Percentiles rank a stretch among this genome's conserved stretches.
Evolutionary conservation across 23 tunicate genomes (phyloP).

Genomic region (Oikopleura vanhoeffeni): DNA sequence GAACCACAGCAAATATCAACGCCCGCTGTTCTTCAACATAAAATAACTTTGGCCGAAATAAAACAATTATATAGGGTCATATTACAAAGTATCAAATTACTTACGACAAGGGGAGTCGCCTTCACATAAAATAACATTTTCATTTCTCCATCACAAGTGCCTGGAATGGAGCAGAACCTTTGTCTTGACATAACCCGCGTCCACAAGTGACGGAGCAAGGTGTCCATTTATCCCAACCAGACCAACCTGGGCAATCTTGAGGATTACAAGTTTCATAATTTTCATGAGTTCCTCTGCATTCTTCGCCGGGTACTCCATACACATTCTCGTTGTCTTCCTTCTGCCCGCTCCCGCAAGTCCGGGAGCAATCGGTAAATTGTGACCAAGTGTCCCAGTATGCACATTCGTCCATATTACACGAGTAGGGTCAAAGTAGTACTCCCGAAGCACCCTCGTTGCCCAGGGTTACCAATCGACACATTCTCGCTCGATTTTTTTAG

Average conservation of each 20-base stretch:
- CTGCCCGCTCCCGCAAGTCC: neutral
- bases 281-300: neutral
- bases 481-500: neutral
- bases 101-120: neutral
- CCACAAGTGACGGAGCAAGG: constrained; percentile 11
- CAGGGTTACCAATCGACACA: neutral
- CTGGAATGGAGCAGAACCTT: neutral
- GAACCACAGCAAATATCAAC: too few species aligned
- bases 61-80: too few species aligned
- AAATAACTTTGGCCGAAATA: too few species aligned
- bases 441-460: constrained; percentile 9
- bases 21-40: too few species aligned
- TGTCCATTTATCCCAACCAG: neutral
- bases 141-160: neutral
- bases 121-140: neutral
- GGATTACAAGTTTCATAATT: neutral
- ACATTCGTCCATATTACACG: neutral
- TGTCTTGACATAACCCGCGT: neutral
- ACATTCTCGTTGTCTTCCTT: neutral
- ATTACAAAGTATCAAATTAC: neutral
- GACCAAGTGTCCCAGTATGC: neutral
- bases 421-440: neutral
- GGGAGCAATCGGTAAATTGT: neutral
- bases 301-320: neutral
- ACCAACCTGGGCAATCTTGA: neutral